Evolutionary conservation across 2,888 invertebrate genomes (phyloP).

Genomic region (Apomyelois bistriatella): DNA sequence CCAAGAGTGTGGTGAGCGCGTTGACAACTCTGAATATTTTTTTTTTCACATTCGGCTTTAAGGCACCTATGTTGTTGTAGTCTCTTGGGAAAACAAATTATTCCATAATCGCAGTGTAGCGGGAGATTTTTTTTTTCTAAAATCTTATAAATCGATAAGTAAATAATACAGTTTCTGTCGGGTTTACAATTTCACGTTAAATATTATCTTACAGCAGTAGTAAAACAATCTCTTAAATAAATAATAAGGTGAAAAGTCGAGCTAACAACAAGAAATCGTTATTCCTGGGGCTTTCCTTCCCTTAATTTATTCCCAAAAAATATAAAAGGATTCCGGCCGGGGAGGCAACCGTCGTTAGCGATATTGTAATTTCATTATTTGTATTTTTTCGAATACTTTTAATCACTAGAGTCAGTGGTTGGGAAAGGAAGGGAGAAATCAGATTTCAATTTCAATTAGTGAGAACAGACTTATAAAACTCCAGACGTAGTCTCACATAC

Average conservation of each 20-base stretch:
- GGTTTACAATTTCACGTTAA: neutral
- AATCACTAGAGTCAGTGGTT: constrained; percentile 61
- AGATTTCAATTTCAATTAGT: constrained; percentile 80
- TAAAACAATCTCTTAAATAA: constrained; percentile 2
- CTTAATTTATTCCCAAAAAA: constrained; percentile 76
- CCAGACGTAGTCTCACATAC: too few relatives aligned
- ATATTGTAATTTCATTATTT: constrained; percentile 82
- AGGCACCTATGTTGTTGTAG: too few relatives aligned
- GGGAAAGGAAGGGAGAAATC: constrained; percentile 66
- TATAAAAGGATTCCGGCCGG: constrained; percentile 73
- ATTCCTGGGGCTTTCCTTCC: constrained; percentile 59
- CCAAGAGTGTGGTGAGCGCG: too few relatives aligned
- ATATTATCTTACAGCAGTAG: neutral
- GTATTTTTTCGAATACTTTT: constrained; percentile 79
- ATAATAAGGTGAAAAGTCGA: constrained; percentile 35
- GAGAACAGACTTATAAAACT: too few relatives aligned
- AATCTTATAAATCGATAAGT: too few relatives aligned
- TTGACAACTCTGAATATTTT: too few relatives aligned
- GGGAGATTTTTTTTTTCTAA: too few relatives aligned
- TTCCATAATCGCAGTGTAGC: too few relatives aligned
- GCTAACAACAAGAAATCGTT: constrained; percentile 61
- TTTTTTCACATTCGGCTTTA: too few relatives aligned
- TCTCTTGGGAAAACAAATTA: too few relatives aligned
- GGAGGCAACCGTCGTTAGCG: constrained; percentile 74
- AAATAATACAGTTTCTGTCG: too few relatives aligned